A percentile compares a stretch with the other conserved stretches of the same genome.
phyloP scores from a whole-genome alignment of 2,797 vertebrate genomes.

The Erpetoichthys calabaricus region DNA sequence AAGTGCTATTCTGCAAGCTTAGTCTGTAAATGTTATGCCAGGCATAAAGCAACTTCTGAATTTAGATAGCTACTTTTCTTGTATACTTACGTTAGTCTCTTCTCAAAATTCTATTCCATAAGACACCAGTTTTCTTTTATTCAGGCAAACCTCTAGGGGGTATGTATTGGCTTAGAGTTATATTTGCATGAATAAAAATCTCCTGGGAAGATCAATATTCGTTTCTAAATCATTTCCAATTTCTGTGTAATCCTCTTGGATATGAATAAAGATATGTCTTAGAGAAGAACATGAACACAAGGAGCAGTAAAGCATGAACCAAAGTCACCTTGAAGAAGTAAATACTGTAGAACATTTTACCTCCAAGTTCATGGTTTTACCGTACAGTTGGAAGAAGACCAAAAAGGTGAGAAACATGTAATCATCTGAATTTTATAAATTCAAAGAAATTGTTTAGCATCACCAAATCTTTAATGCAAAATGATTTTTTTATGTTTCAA shows the following conservation, averaged over 20 bases:
- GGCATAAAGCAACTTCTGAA: slow-evolving; percentile 3
- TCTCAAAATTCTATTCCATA: background rate
- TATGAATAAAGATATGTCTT: slow-evolving; percentile 22
- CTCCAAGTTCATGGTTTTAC: slow-evolving; percentile 15
- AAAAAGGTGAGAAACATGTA: too few species aligned
- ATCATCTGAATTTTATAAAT: too few species aligned
- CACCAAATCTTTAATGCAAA: too few species aligned
- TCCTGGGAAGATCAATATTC: slow-evolving; percentile 25
- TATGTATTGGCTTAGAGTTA: slow-evolving; percentile 11
- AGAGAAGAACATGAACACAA: slow-evolving; percentile 21
- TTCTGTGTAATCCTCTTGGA: slow-evolving; percentile 34
- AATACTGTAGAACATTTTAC: slow-evolving; percentile 18
- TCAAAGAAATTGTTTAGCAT: too few species aligned
- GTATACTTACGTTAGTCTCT: slow-evolving; percentile 5
- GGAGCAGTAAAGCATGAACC: slow-evolving; percentile 33
- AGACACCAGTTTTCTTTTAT: slow-evolving; percentile 4
- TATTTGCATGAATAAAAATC: slow-evolving; percentile 31
- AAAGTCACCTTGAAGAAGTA: slow-evolving; percentile 38
- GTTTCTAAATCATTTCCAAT: slow-evolving; percentile 30
- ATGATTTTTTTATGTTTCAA: too few species aligned
- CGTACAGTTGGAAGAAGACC: slow-evolving; percentile 8
- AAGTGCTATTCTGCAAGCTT: background rate
- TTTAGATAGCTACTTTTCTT: slow-evolving; percentile 4
- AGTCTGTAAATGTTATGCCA: background rate
- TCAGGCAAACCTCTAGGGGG: background rate